phyloP scores from a whole-genome alignment of 2,888 invertebrate species.

The Scaptomyza reducta region DNA sequence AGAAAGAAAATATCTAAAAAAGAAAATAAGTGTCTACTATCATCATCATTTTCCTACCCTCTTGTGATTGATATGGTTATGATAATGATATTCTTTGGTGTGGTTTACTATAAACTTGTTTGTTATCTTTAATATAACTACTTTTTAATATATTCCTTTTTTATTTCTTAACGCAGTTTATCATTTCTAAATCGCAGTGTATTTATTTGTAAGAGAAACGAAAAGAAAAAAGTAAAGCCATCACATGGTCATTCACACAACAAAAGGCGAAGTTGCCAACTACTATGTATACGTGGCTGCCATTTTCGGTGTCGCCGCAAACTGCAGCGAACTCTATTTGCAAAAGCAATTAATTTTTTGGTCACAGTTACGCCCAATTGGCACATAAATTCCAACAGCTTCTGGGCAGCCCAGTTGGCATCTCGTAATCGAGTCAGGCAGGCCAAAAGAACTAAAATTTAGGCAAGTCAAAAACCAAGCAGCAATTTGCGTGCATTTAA shows the following conservation, averaged over 20 bases:
- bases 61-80: too few species aligned
- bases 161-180: background rate
- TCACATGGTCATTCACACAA: constrained; percentile 34
- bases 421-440: constrained; percentile 54
- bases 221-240: constrained; percentile 25
- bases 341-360: constrained; percentile 78
- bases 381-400: constrained; percentile 73
- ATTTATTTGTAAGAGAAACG: constrained; percentile 29
- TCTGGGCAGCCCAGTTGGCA: constrained; percentile 33
- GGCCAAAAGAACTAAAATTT: constrained; percentile 15
- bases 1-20: background rate
- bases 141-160: background rate
- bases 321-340: constrained; percentile 72
- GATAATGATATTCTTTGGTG: too few species aligned
- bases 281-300: constrained; percentile 37
- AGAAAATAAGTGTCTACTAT: background rate
- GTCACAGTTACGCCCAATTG: constrained; percentile 55
- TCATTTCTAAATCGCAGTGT: constrained; percentile 28
- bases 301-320: constrained; percentile 56
- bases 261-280: constrained; percentile 66
- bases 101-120: background rate
- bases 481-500: constrained; percentile 71
- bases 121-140: background rate
- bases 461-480: constrained; percentile 48
- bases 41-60: too few species aligned